Percentiles rank a stretch among this genome's conserved stretches.
These are phyloP conservation scores for Drosophila fungiperda DNA, from an alignment of 2,888 invertebrate species.

Conservation along the genomic window DNA sequence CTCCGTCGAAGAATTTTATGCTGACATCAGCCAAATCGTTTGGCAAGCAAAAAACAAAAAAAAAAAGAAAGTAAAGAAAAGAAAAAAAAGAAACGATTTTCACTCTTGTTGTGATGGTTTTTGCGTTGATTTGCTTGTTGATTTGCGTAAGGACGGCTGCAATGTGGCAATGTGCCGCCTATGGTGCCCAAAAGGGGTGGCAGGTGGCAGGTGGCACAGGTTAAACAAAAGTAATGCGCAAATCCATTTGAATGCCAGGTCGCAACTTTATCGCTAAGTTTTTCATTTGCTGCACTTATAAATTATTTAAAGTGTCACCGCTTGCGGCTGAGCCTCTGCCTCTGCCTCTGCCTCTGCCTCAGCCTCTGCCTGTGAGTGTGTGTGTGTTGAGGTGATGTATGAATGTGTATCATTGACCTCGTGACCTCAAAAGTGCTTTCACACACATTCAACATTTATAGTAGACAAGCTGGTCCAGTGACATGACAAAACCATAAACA, in stretches of 20 bases:
- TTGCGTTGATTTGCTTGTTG: conserved; percentile 76
- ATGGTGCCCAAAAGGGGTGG: background rate
- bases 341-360: background rate
- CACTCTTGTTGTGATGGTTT: conserved; percentile 48
- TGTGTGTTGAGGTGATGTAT: conserved; percentile 25
- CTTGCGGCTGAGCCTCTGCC: conserved; percentile 22
- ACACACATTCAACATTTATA: conserved; percentile 57
- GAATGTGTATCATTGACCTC: conserved; percentile 75
- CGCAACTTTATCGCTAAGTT: conserved; percentile 64
- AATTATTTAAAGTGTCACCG: conserved; percentile 77
- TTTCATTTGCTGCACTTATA: conserved; percentile 79
- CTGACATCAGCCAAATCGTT: conserved; percentile 73
- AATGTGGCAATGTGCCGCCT: background rate
- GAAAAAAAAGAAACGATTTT: conserved; percentile 40
- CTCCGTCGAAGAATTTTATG: conserved; percentile 56
- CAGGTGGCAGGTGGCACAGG: conserved; percentile 9
- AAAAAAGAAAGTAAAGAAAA: background rate
- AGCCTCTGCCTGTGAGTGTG: background rate
- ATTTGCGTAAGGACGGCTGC: conserved; percentile 56
- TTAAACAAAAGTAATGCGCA: conserved; percentile 38
- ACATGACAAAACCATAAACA: conserved; percentile 80
- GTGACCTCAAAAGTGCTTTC: conserved; percentile 72
- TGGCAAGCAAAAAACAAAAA: conserved; percentile 38
- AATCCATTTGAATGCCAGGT: conserved; percentile 55
- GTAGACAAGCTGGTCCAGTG: conserved; percentile 69